Evolutionary conservation across 2,113 vertebrate genomes (phyloP), one percentile per base, ranked within the genome.

Genomic region (Aviceda subcristata): DNA sequence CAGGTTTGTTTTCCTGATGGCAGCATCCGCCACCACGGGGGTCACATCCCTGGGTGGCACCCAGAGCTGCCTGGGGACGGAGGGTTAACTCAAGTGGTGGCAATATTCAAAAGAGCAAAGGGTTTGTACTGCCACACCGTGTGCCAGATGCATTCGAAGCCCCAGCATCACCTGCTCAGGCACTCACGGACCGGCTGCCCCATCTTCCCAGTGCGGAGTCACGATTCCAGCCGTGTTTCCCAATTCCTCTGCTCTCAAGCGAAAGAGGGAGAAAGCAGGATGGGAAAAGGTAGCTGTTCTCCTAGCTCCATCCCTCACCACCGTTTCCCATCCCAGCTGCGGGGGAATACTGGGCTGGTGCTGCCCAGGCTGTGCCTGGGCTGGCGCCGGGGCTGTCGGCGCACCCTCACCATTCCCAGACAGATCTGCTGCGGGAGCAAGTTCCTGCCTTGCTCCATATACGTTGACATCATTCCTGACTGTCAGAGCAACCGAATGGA

Each of bases 391-490:
- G 27, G 90, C 63, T 4, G 45, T 30, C 2, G 1, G 62, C 12
- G 2, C 77, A 57, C 36, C 74, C 71, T 82, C 2, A 0, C 43
- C 56, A 0, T 93, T 92, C 74, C 88, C 82, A 62, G 71, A 43
- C 8, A 3, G 32, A 79, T 57, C 27, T 2, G 8, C 60, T 26
- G 59, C 0, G 3, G 64, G 41, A 80, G 62, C 60, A 8, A 57
- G 26, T 94, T 71, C 75, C 60, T 91, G 72, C 90, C 79, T 78
- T 6, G 0, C 59, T 76, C 57, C 26, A 0, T 1, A 0, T 39
- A 5, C 43, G 18, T 18, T n/a, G 10, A 4, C 90, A 84, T 20
- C 32, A 0, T 48, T 71, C 46, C 34, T 57, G 0, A 0, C 53
- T 71, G 92, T 55, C 60, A 26, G 93, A 27, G 85, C 71, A 43